phyloP scores from a whole-genome alignment of 1,140 invertebrate species.

The Pentalonia nigronervosa region DNA sequence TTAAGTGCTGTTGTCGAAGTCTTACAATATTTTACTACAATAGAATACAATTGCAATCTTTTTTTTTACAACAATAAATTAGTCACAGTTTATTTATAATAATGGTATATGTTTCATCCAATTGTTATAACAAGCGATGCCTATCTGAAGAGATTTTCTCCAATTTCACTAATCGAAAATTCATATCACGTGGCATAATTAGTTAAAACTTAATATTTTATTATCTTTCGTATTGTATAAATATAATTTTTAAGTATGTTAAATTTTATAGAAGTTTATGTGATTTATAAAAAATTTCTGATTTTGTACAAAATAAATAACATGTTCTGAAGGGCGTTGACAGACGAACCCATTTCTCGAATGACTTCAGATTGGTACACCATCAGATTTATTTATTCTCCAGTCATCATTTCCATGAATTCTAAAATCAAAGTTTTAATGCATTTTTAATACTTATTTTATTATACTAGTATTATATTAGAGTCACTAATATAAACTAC shows the following conservation, averaged over 20 bases:
- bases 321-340: conserved; percentile 23
- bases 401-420: conserved; percentile 97
- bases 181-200: neutral
- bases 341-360: conserved; percentile 31
- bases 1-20: neutral
- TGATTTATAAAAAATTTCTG: conserved; percentile 40
- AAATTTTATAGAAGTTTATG: conserved; percentile 25
- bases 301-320: conserved; percentile 57
- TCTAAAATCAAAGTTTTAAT: conserved; percentile 71
- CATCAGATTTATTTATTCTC: conserved; percentile 72
- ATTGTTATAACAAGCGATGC: conserved; percentile 47
- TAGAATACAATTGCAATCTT: conserved; percentile 20
- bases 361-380: conserved; percentile 31
- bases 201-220: conserved; percentile 33
- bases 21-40: conserved; percentile 30
- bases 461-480: neutral
- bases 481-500: neutral
- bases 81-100: conserved; percentile 54
- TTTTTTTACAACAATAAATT: conserved; percentile 55
- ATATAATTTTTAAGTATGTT: conserved; percentile 37
- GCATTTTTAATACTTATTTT: neutral
- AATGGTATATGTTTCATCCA: conserved; percentile 35
- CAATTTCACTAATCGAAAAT: conserved; percentile 39
- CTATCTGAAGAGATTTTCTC: conserved; percentile 23
- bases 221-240: conserved; percentile 36